Evolutionary conservation across 2,113 vertebrate species (phyloP).

Genomic region (Dipodomys merriami): DNA sequence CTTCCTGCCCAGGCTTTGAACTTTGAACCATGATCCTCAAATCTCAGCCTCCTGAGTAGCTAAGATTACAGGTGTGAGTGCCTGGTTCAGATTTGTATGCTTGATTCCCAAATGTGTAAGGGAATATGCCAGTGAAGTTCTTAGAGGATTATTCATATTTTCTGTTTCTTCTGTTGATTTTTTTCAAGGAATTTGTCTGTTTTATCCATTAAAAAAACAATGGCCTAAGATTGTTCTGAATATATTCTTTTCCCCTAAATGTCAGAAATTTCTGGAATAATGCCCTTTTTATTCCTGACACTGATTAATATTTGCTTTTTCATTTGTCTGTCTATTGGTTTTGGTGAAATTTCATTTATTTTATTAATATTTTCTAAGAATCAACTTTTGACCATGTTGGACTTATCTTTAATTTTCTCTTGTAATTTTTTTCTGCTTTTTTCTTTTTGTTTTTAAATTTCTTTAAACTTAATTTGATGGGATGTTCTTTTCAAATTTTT

Average conservation of each 20-base stretch:
- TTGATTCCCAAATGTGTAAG: neutral
- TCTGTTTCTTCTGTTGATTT: conserved; percentile 22
- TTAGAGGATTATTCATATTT: neutral
- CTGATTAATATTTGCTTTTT: neutral
- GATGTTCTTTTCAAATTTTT: neutral
- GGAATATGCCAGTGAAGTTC: neutral
- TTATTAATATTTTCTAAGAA: neutral
- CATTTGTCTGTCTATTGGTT: neutral
- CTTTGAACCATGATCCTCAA: no score
- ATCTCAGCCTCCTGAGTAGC: no score
- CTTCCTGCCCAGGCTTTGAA: no score
- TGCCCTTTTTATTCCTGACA: neutral
- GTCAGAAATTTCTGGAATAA: neutral
- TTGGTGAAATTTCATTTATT: neutral
- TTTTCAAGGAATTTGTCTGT: conserved; percentile 23
- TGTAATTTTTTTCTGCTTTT: conserved; percentile 5
- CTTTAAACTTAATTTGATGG: neutral
- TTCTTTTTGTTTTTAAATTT: neutral
- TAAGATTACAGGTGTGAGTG: neutral
- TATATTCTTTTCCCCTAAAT: conserved; percentile 14
- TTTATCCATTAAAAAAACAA: neutral
- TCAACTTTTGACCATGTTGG: neutral
- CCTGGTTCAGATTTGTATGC: neutral
- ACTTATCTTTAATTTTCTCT: neutral
- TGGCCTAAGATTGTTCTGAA: neutral